A percentile compares a stretch with the other conserved stretches of the same genome.
These are phyloP conservation scores for Eciton burchellii DNA, from an alignment of 1,140 invertebrate species.

Conservation along the genomic window DNA sequence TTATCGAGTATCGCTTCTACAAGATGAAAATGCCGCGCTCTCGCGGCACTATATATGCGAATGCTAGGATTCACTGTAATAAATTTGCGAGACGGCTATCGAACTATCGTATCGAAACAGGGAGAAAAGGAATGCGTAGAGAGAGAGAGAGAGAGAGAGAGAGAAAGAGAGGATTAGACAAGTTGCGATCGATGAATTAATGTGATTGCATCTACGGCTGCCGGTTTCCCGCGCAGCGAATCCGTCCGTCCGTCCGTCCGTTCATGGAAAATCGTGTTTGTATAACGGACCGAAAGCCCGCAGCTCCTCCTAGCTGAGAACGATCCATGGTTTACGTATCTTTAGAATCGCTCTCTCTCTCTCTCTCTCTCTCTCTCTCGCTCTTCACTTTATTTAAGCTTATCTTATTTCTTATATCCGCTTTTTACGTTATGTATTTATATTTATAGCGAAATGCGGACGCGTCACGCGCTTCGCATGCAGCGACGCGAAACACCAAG, in stretches of 20 bases:
- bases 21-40: conserved; percentile 24
- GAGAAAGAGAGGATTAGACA: conserved; percentile 30
- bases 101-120: conserved; percentile 34
- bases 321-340: conserved; percentile 13
- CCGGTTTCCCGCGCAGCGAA: conserved; percentile 19
- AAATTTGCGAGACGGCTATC: conserved; percentile 43
- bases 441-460: background rate
- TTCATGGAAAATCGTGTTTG: background rate
- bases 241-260: background rate
- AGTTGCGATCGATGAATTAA: conserved; percentile 34
- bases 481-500: conserved; percentile 2
- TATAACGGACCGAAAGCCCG: background rate
- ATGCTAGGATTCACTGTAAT: conserved; percentile 1
- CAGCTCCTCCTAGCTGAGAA: too few relatives aligned
- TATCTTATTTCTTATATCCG: conserved; percentile 23
- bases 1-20: conserved; percentile 54
- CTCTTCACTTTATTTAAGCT: background rate
- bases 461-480: background rate
- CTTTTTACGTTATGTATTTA: too few relatives aligned
- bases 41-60: conserved; percentile 6
- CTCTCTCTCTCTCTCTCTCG: background rate
- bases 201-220: conserved; percentile 21
- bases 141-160: background rate
- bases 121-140: background rate
- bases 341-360: conserved; percentile 25